Conservation (phyloP, 2,113 vertebrate genomes). For the Pantherophis guttatus region DNA sequence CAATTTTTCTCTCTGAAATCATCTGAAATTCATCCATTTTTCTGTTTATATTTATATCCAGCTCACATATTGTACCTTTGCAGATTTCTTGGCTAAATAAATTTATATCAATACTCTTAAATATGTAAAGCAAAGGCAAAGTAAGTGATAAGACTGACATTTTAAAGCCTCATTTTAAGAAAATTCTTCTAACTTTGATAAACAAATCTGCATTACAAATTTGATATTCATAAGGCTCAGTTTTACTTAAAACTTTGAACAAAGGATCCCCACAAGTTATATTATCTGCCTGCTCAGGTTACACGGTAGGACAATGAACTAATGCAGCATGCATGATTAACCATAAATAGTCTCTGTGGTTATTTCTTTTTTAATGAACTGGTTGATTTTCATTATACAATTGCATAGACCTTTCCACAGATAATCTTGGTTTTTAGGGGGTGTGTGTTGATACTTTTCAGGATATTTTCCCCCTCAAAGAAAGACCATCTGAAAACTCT, state of each 20-base stretch:
- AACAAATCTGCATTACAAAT: conserved; percentile 17
- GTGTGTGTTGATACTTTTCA: conserved; percentile 19
- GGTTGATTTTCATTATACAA: conserved; percentile 62
- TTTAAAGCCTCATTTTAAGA: conserved; percentile 2
- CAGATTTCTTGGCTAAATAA: neutral
- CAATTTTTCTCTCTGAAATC: neutral
- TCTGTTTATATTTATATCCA: neutral
- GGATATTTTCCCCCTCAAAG: neutral
- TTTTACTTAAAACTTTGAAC: conserved; percentile 49
- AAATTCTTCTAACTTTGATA: neutral
- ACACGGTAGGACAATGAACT: neutral
- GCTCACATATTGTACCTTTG: neutral
- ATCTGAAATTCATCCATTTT: neutral
- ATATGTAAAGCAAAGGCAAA: neutral
- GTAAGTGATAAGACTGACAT: neutral
- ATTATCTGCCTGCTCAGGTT: conserved; percentile 50
- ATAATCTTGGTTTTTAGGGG: conserved; percentile 48
- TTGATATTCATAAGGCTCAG: conserved; percentile 21
- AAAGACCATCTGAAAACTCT: conserved; percentile 29
- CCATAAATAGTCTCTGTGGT: conserved; percentile 60
- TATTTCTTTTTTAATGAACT: conserved; percentile 64
- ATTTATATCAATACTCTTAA: neutral
- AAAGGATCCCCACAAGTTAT: conserved; percentile 40
- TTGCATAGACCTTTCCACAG: conserved; percentile 50
- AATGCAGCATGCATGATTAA: conserved; percentile 50